Conservation (phyloP, 1,140 invertebrate genomes). For the Trichonephila inaurata region DNA sequence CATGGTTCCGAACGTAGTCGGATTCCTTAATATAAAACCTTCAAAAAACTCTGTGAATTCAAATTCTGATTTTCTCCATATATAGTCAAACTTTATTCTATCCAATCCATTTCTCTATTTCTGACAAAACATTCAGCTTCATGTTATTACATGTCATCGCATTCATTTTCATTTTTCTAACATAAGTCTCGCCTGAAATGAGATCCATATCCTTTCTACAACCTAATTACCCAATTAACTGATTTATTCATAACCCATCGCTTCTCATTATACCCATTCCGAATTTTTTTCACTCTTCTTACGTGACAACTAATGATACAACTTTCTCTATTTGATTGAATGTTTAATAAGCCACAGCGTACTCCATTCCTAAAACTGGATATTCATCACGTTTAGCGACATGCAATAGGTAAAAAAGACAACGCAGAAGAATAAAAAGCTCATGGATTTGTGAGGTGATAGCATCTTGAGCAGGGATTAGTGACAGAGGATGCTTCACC, state of each 20-base stretch:
- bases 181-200: not conserved
- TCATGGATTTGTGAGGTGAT: not conserved
- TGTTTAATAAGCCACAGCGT: not conserved
- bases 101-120: no score
- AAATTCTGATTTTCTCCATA: no score
- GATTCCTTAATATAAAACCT: no score
- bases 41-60: no score
- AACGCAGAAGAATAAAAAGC: not conserved
- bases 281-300: not conserved
- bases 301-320: not conserved
- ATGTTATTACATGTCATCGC: not conserved
- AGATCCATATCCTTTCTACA: not conserved
- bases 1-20: no score
- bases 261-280: not conserved
- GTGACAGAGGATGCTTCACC: conserved; percentile 37
- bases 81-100: no score
- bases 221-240: not conserved
- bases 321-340: not conserved
- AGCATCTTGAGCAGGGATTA: conserved; percentile 33
- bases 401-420: not conserved
- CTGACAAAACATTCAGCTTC: no score
- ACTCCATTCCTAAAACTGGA: not conserved
- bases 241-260: not conserved
- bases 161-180: not conserved
- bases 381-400: not conserved